Percentiles rank a stretch among this genome's conserved stretches.
These are phyloP conservation scores for Batillaria attramentaria DNA, from an alignment of 1,140 invertebrate species.

Conservation along the genomic window DNA sequence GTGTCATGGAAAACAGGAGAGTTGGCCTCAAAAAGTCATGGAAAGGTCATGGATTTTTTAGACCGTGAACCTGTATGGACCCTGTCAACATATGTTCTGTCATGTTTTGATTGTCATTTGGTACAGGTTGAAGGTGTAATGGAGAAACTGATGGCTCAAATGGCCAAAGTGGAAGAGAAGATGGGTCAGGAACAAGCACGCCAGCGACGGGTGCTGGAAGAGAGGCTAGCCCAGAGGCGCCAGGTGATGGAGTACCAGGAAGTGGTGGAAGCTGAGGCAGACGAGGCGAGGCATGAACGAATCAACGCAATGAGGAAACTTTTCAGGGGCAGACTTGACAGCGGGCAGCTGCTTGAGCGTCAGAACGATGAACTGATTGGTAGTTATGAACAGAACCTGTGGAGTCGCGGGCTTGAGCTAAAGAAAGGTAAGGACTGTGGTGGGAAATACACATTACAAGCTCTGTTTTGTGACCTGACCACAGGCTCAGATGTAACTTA, in stretches of 20 bases:
- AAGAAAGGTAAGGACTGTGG: constrained; percentile 1
- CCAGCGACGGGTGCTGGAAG: constrained; percentile 63
- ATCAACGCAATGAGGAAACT: constrained; percentile 46
- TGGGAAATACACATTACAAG: background rate
- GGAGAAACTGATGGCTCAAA: constrained; percentile 52
- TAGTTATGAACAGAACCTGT: background rate
- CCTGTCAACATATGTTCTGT: no score
- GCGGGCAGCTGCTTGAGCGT: constrained; percentile 55
- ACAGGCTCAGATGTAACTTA: background rate
- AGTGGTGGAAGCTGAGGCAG: constrained; percentile 51
- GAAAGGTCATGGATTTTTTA: no score
- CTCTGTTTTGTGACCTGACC: background rate
- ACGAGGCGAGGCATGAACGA: constrained; percentile 39
- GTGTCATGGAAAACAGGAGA: no score
- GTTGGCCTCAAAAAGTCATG: no score
- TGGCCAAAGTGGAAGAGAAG: constrained; percentile 58
- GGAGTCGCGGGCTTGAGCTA: background rate
- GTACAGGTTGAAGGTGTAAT: constrained; percentile 58
- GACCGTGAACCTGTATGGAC: no score
- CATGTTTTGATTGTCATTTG: constrained; percentile 23
- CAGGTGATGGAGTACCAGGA: constrained; percentile 57
- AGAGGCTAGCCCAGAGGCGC: constrained; percentile 56
- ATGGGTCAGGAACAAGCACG: constrained; percentile 53
- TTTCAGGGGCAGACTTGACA: constrained; percentile 48
- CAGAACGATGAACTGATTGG: constrained; percentile 35